phyloP scores from a whole-genome alignment of 2,113 vertebrate genomes.

The Columbina picui region DNA sequence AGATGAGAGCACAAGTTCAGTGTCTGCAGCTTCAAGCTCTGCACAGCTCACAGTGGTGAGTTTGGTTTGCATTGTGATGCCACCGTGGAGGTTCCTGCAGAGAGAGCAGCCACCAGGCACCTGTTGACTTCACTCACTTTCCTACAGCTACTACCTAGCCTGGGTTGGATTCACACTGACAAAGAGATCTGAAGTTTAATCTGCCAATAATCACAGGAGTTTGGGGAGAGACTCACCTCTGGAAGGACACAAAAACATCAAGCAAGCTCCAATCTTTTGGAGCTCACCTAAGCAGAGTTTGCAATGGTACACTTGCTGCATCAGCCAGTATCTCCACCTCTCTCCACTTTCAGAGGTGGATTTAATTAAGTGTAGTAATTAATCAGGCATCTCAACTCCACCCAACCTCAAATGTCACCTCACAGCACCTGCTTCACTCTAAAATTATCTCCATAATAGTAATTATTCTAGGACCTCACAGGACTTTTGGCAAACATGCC shows the following conservation, averaged over 20 bases:
- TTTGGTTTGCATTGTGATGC: background rate
- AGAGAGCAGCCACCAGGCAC: background rate
- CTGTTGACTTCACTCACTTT: background rate
- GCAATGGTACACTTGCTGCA: background rate
- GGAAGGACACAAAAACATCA: background rate
- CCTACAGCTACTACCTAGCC: background rate
- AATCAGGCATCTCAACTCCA: conserved; percentile 36
- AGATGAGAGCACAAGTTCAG: background rate
- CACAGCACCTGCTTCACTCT: background rate
- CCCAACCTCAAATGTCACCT: conserved; percentile 19
- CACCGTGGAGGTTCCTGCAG: background rate
- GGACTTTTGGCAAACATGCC: background rate
- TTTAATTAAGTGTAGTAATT: conserved; percentile 34
- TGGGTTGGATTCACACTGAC: background rate
- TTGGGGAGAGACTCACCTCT: background rate
- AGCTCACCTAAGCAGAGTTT: background rate
- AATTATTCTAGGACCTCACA: conserved; percentile 12
- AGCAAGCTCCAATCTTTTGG: background rate
- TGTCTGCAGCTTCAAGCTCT: background rate
- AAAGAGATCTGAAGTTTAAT: background rate
- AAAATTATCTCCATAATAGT: background rate
- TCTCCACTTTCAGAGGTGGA: background rate
- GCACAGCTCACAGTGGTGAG: background rate
- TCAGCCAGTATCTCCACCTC: background rate
- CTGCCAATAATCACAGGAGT: background rate